Base-by-base conservation (phyloP, 1,140 invertebrate species). In the Caenorhabditis tropicalis region DNA sequence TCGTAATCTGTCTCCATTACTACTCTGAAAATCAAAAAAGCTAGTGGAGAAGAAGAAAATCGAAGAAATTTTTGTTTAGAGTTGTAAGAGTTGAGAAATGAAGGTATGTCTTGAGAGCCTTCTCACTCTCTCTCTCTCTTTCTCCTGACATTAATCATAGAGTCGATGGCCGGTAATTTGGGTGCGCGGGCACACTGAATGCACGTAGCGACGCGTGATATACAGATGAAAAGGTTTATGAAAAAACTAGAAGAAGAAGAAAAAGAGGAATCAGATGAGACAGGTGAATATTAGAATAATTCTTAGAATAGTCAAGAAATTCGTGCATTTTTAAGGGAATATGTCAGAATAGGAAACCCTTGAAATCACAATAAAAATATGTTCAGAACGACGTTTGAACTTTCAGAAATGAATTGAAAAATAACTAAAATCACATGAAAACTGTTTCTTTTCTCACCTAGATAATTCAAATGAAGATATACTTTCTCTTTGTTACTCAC, bases 1-100 rank as follows among this genome's bases (percentile, higher is more conserved):
- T 84, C 65, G 27, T 65, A 46, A 29, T 60, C 82, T 33, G 81
- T 60, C n/a, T 56, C 36, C 81, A 56, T 56, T 7, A 74, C 65
- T 74, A n/a, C 65, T 21, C 65, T 74, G 36, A 74, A 39, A 74
- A 74, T 15, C n/a, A n/a, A 56, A 56, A 12, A 27, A n/a, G n/a
- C 29, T 80, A 36, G 53, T 39, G 39, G 39, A 24, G 0, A 29
- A 24, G 39, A 49, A 53, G 48, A 36, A 31, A 53, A 33, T 10
- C 3, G 31, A 15, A 3, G 9, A 24, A 65, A 19, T 33, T 27
- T 7, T 65, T 36, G 31, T 33, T 65, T 65, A 56, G 53, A 56
- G 15, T 21, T 27, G 53, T 9, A 9, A 56, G 53, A 56, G 53
- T 51, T 21, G 49, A 21, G 21, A n/a, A 36, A 36, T 36, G 58